Evolutionary conservation across 2,797 vertebrate genomes (phyloP).

Genomic region (Chiropotes sagulatus): DNA sequence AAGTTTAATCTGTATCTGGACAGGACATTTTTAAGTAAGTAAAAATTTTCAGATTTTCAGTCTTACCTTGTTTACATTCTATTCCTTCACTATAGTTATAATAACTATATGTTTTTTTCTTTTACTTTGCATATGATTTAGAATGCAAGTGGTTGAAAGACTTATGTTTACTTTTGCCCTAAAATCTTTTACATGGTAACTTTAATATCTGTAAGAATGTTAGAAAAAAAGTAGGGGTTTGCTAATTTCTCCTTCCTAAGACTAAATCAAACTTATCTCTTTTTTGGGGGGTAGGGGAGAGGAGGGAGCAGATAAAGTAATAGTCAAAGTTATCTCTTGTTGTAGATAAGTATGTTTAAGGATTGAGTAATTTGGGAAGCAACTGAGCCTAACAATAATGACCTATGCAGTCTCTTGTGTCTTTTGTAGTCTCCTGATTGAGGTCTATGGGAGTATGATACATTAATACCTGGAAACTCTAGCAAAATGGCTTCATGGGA

Average conservation of each 20-base stretch:
- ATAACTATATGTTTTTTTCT: background rate
- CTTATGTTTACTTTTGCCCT: background rate
- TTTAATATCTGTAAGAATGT: background rate
- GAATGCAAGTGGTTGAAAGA: conserved; percentile 38
- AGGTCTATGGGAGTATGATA: background rate
- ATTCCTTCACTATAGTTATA: background rate
- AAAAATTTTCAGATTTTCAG: background rate
- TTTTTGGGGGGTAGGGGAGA: background rate
- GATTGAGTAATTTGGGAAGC: background rate
- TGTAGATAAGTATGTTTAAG: background rate
- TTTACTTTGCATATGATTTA: background rate
- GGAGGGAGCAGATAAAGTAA: background rate
- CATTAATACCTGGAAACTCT: background rate
- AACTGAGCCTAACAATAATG: background rate
- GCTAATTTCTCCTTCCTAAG: background rate
- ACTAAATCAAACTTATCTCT: background rate
- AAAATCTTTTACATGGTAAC: background rate
- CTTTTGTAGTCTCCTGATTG: background rate
- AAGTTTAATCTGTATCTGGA: background rate
- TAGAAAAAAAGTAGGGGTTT: background rate
- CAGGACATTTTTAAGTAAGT: background rate
- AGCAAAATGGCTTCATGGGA: background rate
- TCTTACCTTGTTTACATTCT: background rate
- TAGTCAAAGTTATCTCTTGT: background rate
- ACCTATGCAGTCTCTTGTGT: background rate